Conservation (phyloP, 2,888 invertebrate species). For the Ormyrus rosae region DNA sequence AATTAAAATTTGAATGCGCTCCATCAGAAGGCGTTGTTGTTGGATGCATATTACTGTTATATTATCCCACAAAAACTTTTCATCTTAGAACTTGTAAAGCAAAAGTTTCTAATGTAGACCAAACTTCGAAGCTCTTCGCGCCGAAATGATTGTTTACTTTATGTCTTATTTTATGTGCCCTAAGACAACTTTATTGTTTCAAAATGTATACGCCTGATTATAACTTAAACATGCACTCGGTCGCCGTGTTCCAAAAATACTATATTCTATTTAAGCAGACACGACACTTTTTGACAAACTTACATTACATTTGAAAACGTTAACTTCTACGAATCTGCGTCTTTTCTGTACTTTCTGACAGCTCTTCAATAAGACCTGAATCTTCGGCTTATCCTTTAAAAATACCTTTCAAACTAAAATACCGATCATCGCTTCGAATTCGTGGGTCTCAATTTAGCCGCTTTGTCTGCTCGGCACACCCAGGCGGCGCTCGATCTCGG, state of each 20-base stretch:
- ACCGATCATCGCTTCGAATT: too few species aligned
- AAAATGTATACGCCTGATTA: background rate
- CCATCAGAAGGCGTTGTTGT: background rate
- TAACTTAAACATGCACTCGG: background rate
- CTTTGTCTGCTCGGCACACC: background rate
- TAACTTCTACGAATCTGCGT: too few species aligned
- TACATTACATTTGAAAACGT: too few species aligned
- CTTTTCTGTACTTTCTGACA: too few species aligned
- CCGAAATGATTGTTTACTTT: slow-evolving; percentile 3
- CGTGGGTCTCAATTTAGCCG: too few species aligned
- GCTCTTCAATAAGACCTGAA: too few species aligned
- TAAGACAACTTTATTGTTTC: slow-evolving; percentile 2
- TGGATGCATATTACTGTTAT: background rate
- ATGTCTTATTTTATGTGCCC: background rate
- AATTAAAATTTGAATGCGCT: too few species aligned
- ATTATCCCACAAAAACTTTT: slow-evolving; percentile 4
- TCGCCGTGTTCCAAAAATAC: too few species aligned
- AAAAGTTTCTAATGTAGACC: slow-evolving; percentile 1
- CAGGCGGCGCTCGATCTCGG: background rate
- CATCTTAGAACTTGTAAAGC: background rate
- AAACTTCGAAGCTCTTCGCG: slow-evolving; percentile 4
- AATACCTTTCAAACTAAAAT: too few species aligned
- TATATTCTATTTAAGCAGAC: too few species aligned
- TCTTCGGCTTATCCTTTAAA: too few species aligned
- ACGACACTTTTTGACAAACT: too few species aligned